Evolutionary conservation across 2,113 vertebrate genomes (phyloP), one percentile per base, ranked within the genome.

Genomic region (Anarhynchus alexandrinus): DNA sequence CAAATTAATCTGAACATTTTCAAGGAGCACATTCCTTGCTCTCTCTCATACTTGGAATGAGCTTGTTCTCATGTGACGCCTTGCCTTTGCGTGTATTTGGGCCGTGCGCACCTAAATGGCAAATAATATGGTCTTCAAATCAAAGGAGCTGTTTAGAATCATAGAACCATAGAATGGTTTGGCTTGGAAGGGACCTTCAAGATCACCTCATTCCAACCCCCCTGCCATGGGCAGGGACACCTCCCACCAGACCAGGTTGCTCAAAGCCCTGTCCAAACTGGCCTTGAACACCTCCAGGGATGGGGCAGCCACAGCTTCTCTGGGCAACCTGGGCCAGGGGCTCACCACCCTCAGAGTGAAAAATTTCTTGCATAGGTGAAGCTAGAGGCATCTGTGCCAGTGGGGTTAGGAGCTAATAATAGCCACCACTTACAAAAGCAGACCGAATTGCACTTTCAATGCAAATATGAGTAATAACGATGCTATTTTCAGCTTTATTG

Each of bases 51-150:
- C 32, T 7, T 47, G 43, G 17, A 64, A 54, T 49, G 36, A 74
- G 12, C 23, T 52, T 22, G 4, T 62, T 92, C 47, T 90, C 42
- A 62, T 0, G 0, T 5, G 27, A 15, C 1, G 2, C 29, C 16
- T 81, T 23, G 12, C 22, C 23, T 55, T 36, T 25, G 40, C 2
- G 1, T 8, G 2, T 11, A 3, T 47, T 82, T 13, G 57, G n/a
- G 81, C 45, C 45, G 20, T 51, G 2, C 1, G 2, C 61, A 10
- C 42, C 38, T 34, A 86, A 52, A 58, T 1, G 5, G 18, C 38
- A 52, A 59, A 66, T 11, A 66, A 13, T 6, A 14, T 2, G 6
- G 22, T n/a, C 23, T 72, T 65, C 21, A 49, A 51, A 42, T 7
- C 40, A 43, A 40, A 47, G 40, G 42, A 42, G 11, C 17, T 90